Base-by-base conservation (phyloP, 2,888 invertebrate species). In the Muscina levida region DNA sequence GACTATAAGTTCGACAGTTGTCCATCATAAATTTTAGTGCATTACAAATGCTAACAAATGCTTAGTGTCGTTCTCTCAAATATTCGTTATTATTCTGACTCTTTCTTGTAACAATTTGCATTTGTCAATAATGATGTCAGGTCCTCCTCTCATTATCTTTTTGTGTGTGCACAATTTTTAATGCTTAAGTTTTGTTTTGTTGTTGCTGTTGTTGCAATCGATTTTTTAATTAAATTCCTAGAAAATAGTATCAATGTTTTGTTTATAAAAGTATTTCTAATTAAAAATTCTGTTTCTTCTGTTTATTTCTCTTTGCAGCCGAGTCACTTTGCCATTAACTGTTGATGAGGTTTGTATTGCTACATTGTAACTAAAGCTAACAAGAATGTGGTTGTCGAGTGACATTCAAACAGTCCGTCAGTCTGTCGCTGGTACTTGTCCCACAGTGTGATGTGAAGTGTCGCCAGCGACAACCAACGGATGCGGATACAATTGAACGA, bases 291-390 rank as follows among this genome's bases (percentile, higher is more conserved):
- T 48, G 78, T 78, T 73, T 44, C 53, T 65, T 70, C 75, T 77
- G 72, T 56, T 73, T 37, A 56, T 70, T 77, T 78, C 72, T 57
- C 73, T 39, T 94, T 94, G 90, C 94, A 98, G 98, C 93, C 97
- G 98, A 90, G 96, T 98, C 89, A 95, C 97, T 91, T 94, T 98
- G 91, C 98, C 98, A 89, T 93, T 98, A 91, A 97, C 97, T 87
- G 98, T 98, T 86, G 97, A 98, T 92, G 98, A 98, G 96, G 97
- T 97, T 93, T 93, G 95, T 82, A 81, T 79, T 65, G 71, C 62
- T 75, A 65, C 22, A 37, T 3, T 42, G 10, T 62, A 17, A 48
- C 57, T 70, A 44, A 56, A 24, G 17, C 22, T 24, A 67, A 51
- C 48, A 51, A 67, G 1, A 37, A 37, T 10, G n/a, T n/a, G n/a